These are phyloP conservation scores for Linnaemya vulpina DNA, from an alignment of 2,888 invertebrate genomes.

Conservation along the genomic window DNA sequence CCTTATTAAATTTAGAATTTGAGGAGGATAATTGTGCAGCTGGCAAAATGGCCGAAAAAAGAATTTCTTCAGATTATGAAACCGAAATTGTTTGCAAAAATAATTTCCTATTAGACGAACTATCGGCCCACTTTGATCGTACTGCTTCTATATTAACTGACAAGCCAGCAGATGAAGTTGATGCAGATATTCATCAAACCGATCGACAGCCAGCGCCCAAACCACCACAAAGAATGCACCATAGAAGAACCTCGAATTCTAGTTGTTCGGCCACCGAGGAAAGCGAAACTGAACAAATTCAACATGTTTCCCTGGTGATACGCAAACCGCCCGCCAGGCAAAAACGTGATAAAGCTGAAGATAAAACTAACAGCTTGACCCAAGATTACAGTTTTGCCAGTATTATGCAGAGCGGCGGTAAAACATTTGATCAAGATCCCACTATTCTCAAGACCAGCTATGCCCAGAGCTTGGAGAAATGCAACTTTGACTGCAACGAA, in stretches of 20 bases:
- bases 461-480: constrained; percentile 82
- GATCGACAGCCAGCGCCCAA: constrained; percentile 43
- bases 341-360: constrained; percentile 68
- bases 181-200: not conserved
- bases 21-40: constrained; percentile 71
- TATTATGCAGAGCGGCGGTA: constrained; percentile 73
- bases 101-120: constrained; percentile 83
- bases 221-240: constrained; percentile 69
- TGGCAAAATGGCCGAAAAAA: constrained; percentile 72
- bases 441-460: constrained; percentile 82
- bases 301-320: constrained; percentile 79
- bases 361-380: constrained; percentile 60
- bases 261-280: constrained; percentile 63
- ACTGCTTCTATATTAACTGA: constrained; percentile 85
- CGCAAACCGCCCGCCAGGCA: constrained; percentile 77
- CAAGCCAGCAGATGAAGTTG: constrained; percentile 70
- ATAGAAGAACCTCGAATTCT: constrained; percentile 67
- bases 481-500: constrained; percentile 79
- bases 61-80: constrained; percentile 76
- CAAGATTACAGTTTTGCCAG: constrained; percentile 44
- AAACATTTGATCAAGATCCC: constrained; percentile 83
- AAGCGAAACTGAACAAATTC: constrained; percentile 69
- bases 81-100: constrained; percentile 78
- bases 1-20: constrained; percentile 85
- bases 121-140: constrained; percentile 84